Evolutionary conservation across 2,888 invertebrate species (phyloP).

Genomic region (Physocephala rufipes): DNA sequence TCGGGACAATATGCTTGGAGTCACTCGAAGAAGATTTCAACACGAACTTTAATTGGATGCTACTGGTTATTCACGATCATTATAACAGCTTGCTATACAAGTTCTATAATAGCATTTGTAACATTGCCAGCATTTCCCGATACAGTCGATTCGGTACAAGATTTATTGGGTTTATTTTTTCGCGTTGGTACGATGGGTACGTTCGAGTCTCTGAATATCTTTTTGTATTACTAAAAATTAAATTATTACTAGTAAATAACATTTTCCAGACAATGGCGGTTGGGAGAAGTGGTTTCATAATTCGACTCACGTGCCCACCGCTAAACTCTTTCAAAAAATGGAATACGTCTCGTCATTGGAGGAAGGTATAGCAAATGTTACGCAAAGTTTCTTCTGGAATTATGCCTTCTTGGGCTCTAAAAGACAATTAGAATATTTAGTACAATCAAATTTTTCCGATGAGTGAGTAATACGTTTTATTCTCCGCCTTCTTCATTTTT

Average conservation of each 20-base stretch:
- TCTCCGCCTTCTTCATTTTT: not conserved
- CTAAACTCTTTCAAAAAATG: slow-evolving; percentile 72
- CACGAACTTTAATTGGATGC: slow-evolving; percentile 76
- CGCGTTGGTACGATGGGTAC: slow-evolving; percentile 77
- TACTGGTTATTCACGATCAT: slow-evolving; percentile 90
- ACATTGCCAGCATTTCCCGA: slow-evolving; percentile 80
- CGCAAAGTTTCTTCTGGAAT: slow-evolving; percentile 79
- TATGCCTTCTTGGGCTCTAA: slow-evolving; percentile 81
- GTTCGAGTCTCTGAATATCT: slow-evolving; percentile 3
- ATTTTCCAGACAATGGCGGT: slow-evolving; percentile 75
- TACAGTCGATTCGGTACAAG: slow-evolving; percentile 75
- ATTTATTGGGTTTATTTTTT: slow-evolving; percentile 74
- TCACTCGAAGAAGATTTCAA: slow-evolving; percentile 74
- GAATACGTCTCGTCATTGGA: slow-evolving; percentile 75
- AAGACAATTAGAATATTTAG: slow-evolving; percentile 76
- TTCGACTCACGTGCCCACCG: slow-evolving; percentile 73
- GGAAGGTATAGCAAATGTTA: slow-evolving; percentile 77
- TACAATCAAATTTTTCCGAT: slow-evolving; percentile 76
- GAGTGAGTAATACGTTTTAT: slow-evolving; percentile 67
- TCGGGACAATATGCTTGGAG: slow-evolving; percentile 77
- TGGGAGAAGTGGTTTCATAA: slow-evolving; percentile 80
- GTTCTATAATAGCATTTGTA: slow-evolving; percentile 85
- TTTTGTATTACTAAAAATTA: not conserved
- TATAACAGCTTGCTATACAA: slow-evolving; percentile 84
- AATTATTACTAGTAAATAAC: not conserved